Conservation (phyloP, 1,140 invertebrate genomes). For the Psix sp. region DNA sequence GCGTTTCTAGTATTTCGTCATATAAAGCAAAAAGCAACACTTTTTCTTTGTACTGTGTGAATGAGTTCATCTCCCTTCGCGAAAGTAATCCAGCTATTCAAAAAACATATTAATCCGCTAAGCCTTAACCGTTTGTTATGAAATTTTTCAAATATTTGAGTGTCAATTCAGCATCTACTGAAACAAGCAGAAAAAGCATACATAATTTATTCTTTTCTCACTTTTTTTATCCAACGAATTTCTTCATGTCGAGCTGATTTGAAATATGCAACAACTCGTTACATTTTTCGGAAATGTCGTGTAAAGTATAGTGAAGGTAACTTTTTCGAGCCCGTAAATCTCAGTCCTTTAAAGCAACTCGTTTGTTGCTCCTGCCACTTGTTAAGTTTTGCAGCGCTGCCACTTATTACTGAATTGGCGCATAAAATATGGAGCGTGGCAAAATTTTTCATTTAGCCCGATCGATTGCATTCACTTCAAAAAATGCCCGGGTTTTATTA, state of each 20-base stretch:
- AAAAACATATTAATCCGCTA: slow-evolving; percentile 14
- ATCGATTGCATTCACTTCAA: slow-evolving; percentile 42
- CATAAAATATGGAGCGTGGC: slow-evolving; percentile 59
- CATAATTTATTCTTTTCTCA: not conserved
- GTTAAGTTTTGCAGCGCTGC: slow-evolving; percentile 64
- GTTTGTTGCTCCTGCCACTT: slow-evolving; percentile 62
- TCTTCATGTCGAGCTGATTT: slow-evolving; percentile 2
- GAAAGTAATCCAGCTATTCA: slow-evolving; percentile 10
- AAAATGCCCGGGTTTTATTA: slow-evolving; percentile 27
- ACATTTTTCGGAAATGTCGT: not conserved
- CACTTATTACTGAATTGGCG: slow-evolving; percentile 62
- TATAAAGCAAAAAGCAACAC: slow-evolving; percentile 15
- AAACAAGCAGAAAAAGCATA: too few species aligned
- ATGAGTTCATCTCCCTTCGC: not conserved
- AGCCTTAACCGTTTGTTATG: slow-evolving; percentile 9
- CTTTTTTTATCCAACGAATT: slow-evolving; percentile 1
- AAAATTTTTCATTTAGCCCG: slow-evolving; percentile 44
- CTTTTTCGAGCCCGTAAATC: slow-evolving; percentile 16
- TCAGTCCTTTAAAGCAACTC: slow-evolving; percentile 28
- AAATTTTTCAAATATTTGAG: slow-evolving; percentile 9
- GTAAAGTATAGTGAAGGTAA: not conserved
- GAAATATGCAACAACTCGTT: slow-evolving; percentile 15
- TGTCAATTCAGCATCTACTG: too few species aligned
- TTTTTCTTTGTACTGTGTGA: slow-evolving; percentile 5
- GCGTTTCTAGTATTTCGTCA: slow-evolving; percentile 8